Conservation (phyloP, 2,113 vertebrate genomes). For the Prolemur simus region DNA sequence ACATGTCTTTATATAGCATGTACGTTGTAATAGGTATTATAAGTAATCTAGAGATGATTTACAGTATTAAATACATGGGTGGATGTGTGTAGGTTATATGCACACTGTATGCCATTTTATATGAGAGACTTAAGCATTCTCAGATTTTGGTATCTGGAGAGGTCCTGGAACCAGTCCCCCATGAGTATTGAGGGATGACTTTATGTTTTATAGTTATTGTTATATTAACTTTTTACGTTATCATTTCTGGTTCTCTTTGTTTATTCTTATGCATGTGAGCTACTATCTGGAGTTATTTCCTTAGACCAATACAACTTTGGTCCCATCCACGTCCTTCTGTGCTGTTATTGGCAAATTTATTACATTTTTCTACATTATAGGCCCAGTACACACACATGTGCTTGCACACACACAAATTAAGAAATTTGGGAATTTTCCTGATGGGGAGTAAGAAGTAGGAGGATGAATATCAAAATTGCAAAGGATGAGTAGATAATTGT, state of each 20-base stretch:
- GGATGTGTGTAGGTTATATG: neutral
- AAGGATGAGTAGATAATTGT: neutral
- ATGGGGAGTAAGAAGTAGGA: neutral
- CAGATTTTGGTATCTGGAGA: neutral
- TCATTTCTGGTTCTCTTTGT: neutral
- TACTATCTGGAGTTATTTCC: neutral
- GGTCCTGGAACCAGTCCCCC: neutral
- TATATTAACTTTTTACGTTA: neutral
- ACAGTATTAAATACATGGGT: neutral
- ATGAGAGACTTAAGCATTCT: neutral
- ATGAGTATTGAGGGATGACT: neutral
- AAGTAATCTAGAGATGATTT: neutral
- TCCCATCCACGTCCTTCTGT: neutral
- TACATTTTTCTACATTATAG: neutral
- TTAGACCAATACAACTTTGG: neutral
- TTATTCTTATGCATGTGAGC: neutral
- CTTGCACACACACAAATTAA: too few relatives aligned
- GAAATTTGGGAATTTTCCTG: neutral
- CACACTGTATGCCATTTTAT: neutral
- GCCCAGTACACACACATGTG: neutral
- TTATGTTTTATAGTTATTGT: neutral
- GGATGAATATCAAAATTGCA: neutral
- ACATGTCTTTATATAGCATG: neutral
- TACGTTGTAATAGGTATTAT: neutral
- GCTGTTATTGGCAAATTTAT: neutral